Percentiles rank a stretch among this genome's conserved stretches.
Conservation (phyloP, 2,113 vertebrate species). For the Stomatorhinus ivindoensis region DNA sequence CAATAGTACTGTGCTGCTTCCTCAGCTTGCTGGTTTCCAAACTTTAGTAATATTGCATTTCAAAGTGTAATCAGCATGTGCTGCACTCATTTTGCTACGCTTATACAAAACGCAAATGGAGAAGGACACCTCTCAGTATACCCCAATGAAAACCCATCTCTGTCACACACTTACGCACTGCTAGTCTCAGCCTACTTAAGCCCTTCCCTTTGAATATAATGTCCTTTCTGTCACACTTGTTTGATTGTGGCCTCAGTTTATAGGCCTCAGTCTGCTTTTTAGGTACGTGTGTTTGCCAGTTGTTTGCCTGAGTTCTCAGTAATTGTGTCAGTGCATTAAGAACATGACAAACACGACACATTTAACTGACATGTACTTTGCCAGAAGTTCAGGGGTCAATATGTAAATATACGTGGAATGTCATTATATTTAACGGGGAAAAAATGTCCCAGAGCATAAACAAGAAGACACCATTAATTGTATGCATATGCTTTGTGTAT, state of each 20-base stretch:
- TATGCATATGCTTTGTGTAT: not conserved
- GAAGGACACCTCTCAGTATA: not conserved
- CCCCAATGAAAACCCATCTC: not conserved
- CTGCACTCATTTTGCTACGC: not conserved
- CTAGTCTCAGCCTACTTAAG: not conserved
- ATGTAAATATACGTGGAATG: not conserved
- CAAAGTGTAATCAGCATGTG: not conserved
- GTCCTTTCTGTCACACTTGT: not conserved
- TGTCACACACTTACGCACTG: not conserved
- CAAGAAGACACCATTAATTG: not conserved
- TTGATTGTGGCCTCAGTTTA: not conserved
- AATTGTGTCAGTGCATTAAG: not conserved
- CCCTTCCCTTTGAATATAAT: not conserved
- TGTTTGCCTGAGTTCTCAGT: not conserved
- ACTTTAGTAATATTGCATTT: not conserved
- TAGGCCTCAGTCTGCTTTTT: not conserved
- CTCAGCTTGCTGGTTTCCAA: not conserved
- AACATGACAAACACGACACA: not conserved
- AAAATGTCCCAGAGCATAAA: not conserved
- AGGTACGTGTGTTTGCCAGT: not conserved
- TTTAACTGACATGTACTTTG: not conserved
- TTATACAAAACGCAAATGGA: not conserved
- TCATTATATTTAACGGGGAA: not conserved
- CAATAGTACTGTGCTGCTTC: not conserved
- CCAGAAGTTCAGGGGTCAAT: not conserved